Percentiles rank a stretch among this genome's conserved stretches.
Conservation (phyloP, 2,113 vertebrate species). For the Raphicerus campestris region DNA sequence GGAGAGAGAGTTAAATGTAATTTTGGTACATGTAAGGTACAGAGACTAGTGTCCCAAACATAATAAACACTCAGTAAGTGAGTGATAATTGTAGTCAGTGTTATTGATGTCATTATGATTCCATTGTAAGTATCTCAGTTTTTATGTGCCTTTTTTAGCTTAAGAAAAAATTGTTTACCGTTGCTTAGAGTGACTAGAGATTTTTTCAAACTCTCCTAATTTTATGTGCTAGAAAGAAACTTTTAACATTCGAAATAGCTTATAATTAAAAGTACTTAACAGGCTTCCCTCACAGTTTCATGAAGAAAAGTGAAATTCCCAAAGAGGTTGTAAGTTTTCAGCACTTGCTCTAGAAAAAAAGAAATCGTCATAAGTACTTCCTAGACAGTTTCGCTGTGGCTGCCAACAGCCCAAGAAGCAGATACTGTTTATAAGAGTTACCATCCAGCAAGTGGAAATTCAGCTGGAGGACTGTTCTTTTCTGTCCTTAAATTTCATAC, state of each 20-base stretch:
- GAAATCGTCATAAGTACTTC: conserved; percentile 68
- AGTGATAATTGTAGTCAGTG: background rate
- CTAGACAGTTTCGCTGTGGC: conserved; percentile 69
- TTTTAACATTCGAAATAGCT: conserved; percentile 66
- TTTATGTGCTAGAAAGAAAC: conserved; percentile 33
- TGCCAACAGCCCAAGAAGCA: conserved; percentile 52
- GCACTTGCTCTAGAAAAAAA: conserved; percentile 64
- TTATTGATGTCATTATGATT: background rate
- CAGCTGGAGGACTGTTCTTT: conserved; percentile 46
- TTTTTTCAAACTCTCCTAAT: conserved; percentile 11
- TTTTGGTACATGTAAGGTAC: background rate
- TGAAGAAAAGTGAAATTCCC: conserved; percentile 81
- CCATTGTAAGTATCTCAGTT: background rate
- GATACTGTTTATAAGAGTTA: conserved; percentile 61
- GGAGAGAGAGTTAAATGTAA: background rate
- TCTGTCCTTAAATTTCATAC: conserved; percentile 52
- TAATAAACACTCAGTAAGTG: background rate
- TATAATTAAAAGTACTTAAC: conserved; percentile 71
- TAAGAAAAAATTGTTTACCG: background rate
- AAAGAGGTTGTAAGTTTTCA: conserved; percentile 82
- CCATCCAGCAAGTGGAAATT: conserved; percentile 50
- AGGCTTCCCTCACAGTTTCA: conserved; percentile 27
- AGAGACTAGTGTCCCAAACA: background rate
- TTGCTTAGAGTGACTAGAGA: background rate
- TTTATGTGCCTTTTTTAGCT: background rate